Conservation (phyloP, 2,888 invertebrate species). For the Tipula lateralis region DNA sequence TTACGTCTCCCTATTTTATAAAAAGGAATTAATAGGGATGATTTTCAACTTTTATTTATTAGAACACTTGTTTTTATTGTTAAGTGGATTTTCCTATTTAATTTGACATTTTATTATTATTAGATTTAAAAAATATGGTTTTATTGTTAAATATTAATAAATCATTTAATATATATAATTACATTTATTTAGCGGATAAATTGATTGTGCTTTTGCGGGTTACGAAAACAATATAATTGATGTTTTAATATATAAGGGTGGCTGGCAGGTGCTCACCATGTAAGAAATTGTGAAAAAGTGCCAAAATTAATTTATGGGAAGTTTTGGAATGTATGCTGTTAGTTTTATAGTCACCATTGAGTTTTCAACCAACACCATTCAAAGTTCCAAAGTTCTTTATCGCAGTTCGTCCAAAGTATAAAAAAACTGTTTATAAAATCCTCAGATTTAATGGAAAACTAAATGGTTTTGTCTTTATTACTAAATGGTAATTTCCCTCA, state of each 20-base stretch:
- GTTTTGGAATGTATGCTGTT: no score
- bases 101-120: background rate
- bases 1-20: background rate
- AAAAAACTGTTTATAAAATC: no score
- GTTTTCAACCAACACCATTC: no score
- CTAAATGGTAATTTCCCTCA: no score
- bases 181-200: background rate
- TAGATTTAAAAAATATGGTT: background rate
- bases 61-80: background rate
- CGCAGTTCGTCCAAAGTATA: no score
- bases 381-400: no score
- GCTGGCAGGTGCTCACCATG: background rate
- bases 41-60: background rate
- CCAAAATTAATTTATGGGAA: no score
- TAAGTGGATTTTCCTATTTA: slow-evolving; percentile 11
- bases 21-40: background rate
- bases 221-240: background rate
- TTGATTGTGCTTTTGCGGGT: background rate
- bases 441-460: no score
- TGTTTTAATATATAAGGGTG: background rate
- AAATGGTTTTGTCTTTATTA: no score
- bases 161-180: slow-evolving; percentile 11
- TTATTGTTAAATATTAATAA: background rate
- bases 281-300: no score
- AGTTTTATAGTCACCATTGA: no score